A percentile compares a stretch with the other conserved stretches of the same genome.
These are phyloP conservation scores for Percopsis transmontana DNA, from an alignment of 2,113 vertebrate genomes.

Conservation along the genomic window DNA sequence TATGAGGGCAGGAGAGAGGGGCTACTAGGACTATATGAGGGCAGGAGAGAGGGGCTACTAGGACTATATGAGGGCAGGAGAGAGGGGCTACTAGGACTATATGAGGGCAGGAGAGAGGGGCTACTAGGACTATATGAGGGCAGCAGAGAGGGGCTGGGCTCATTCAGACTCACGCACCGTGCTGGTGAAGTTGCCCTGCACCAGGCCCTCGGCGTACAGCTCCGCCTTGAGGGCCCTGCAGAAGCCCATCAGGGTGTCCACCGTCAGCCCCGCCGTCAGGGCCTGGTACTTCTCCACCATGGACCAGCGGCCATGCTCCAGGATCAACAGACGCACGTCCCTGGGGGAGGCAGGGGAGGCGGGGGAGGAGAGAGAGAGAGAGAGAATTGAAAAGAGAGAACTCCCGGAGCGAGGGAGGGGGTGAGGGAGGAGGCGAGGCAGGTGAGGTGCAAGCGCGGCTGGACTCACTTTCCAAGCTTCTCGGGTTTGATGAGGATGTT, in stretches of 20 bases:
- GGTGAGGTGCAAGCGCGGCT: neutral
- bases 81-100: no score
- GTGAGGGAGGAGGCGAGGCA: neutral
- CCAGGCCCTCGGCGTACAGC: slow-evolving; percentile 90
- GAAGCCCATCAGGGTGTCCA: slow-evolving; percentile 85
- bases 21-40: no score
- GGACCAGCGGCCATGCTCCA: slow-evolving; percentile 92
- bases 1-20: no score
- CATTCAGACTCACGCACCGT: slow-evolving; percentile 78
- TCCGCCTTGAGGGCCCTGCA: slow-evolving; percentile 84
- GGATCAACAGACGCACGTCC: slow-evolving; percentile 89
- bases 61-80: no score
- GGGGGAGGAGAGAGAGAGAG: neutral
- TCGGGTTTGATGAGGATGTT: slow-evolving; percentile 96
- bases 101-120: no score
- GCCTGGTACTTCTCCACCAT: slow-evolving; percentile 93
- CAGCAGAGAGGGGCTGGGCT: no score
- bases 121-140: no score
- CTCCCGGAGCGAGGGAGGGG: neutral
- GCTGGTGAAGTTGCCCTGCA: slow-evolving; percentile 94
- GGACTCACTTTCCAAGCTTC: slow-evolving; percentile 91
- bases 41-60: no score
- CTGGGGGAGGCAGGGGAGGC: slow-evolving; percentile 61
- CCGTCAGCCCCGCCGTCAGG: slow-evolving; percentile 82
- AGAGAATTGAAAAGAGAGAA: no score